phyloP scores from a whole-genome alignment of 2,797 vertebrate species.

The Melanogrammus aeglefinus region DNA sequence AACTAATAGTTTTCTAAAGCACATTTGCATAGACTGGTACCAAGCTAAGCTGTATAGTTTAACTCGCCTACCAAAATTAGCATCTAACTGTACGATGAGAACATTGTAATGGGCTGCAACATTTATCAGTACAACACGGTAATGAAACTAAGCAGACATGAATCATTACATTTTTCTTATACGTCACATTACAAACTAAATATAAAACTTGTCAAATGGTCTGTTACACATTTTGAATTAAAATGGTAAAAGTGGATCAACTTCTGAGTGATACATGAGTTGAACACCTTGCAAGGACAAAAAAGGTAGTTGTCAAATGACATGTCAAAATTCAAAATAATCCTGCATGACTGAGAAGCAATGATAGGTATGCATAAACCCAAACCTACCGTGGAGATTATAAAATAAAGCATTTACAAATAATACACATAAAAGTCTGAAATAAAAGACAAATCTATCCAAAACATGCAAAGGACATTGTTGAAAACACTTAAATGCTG shows the following conservation, averaged over 20 bases:
- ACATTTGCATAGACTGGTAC: background rate
- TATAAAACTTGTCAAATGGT: conserved; percentile 9
- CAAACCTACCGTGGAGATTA: background rate
- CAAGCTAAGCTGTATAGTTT: background rate
- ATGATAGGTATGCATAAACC: background rate
- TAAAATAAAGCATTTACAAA: background rate
- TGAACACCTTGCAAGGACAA: conserved; percentile 37
- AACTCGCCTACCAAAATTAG: background rate
- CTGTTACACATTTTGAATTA: conserved; percentile 30
- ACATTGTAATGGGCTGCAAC: background rate
- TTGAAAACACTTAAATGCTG: background rate
- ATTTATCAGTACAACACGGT: background rate
- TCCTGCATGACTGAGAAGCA: background rate
- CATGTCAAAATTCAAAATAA: background rate
- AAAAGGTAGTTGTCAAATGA: conserved; percentile 19
- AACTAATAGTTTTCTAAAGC: background rate
- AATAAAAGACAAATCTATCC: background rate
- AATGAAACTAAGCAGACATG: background rate
- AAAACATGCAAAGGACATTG: background rate
- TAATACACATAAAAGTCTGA: background rate
- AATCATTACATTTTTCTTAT: background rate
- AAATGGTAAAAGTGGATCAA: conserved; percentile 57
- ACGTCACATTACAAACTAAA: background rate
- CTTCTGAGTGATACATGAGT: conserved; percentile 73
- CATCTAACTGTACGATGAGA: background rate